Base-by-base conservation (phyloP, 2,888 invertebrate species). In the Noctua pronuba region DNA sequence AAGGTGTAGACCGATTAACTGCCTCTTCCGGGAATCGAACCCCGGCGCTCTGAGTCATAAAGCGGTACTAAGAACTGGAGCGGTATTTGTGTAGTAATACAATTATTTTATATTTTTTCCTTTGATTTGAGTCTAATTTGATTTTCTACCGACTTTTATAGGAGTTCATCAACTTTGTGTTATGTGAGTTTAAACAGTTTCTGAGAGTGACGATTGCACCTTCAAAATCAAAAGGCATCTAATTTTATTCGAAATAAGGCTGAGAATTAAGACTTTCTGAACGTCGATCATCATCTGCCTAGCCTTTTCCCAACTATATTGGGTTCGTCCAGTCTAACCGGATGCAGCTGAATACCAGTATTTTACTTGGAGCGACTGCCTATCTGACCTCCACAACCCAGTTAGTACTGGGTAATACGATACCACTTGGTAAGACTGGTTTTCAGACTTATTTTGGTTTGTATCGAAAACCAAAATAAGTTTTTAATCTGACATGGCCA, bases 11-110 rank as follows among this genome's bases (percentile, higher is more conserved):
- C 80, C 82, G 88, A 86, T 84, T 82, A 82, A 84, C 79, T 77
- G 83, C 85, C 73, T 82, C 82, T 91, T 91, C 92, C 90, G 80
- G 89, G 92, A 92, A 92, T 77, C 85, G 86, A 90, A 90, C 75
- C 76, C 72, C 83, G 62, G 77, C 64, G 65, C 86, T 52, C 78
- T 90, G 90, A 91, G 89, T 91, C 92, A 91, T 92, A 92, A 92
- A 92, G 88, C 83, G 87, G 79, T 91, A 91, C 91, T 85, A 62
- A 64, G 92, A 92, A 86, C 78, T 68, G 74, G 74, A 72, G 85
- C 82, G 88, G 80, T 79, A 75, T 89, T 88, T 84, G 84, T 79
- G 86, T 88, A 82, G 77, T 80, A 78, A 71, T 68, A 75, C 70
- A 72, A 81, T 88, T 83, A 80, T 84, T 84, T 85, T 69, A 46